Base-by-base conservation (phyloP, 2,797 vertebrate species). In the Brachymystax lenok region DNA sequence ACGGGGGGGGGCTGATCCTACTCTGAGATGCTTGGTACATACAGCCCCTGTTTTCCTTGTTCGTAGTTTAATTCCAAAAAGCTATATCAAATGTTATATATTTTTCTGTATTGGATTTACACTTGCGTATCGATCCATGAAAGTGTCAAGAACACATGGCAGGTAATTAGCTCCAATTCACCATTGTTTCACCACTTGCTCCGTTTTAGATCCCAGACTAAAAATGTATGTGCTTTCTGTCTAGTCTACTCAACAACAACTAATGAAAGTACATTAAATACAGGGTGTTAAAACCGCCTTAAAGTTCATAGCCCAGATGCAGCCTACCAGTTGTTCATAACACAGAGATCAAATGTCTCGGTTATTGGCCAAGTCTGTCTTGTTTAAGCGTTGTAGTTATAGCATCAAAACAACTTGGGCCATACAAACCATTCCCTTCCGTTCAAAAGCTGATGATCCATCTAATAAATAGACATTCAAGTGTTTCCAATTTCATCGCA, bases 401-500 rank as follows among this genome's bases (percentile, higher is more conserved):
- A 61, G 17, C 59, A 73, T 51, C 21, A 80, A 85, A 87, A 75
- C 52, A 68, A 73, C n/a, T 50, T 7, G 5, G n/a, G 67, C 72
- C 66, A 52, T 71, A 1, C 54, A 56, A 56, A 1, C 54, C 19
- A 4, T n/a, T 6, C n/a, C 54, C 54, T 19, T 3, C 59, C 74
- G 76, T 56, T 64, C 40, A 68, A 71, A 83, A 80, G 74, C 81
- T 77, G 68, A 52, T 35, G 35, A 78, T 74, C 67, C 71, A 54
- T 71, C 40, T 82, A 79, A 80, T 67, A 80, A 52, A 74, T 84
- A 50, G 69, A 71, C 69, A 7, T 40, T 67, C 79, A 75, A 83
- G 82, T 86, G 64, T 87, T 86, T 85, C 67, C 66, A 64, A 82
- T 85, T 88, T 90, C 80, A 87, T 88, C 88, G 86, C 81, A 85